Conservation (phyloP, 2,113 vertebrate genomes). For the Nerophis lumbriciformis region DNA sequence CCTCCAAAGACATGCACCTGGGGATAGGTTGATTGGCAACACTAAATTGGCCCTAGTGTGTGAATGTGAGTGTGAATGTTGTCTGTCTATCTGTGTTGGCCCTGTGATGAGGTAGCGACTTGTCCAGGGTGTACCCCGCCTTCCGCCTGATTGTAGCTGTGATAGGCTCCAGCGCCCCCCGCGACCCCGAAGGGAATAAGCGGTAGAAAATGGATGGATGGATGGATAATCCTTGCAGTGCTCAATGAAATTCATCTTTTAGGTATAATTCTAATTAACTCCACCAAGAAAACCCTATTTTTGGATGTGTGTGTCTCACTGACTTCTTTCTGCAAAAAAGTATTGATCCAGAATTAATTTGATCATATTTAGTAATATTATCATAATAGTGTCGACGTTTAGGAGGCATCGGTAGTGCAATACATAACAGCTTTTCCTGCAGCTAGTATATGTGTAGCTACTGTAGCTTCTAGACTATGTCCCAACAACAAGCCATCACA, state of each 20-base stretch:
- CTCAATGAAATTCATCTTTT: conserved; percentile 47
- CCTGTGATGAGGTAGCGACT: no score
- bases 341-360: conserved; percentile 20
- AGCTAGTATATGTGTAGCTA: neutral
- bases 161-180: no score
- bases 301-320: conserved; percentile 31
- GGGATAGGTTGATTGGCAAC: no score
- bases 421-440: neutral
- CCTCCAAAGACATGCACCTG: no score
- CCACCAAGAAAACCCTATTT: neutral
- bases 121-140: no score
- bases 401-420: neutral
- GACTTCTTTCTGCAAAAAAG: neutral
- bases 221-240: conserved; percentile 31
- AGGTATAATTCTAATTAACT: neutral
- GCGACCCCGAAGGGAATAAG: no score
- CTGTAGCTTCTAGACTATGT: neutral
- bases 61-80: no score
- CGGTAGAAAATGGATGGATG: no score
- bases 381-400: conserved; percentile 27
- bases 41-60: no score
- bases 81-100: no score
- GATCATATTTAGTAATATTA: neutral
- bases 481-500: neutral
- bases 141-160: no score